A percentile compares a stretch with the other conserved stretches of the same genome.
Conservation (phyloP, 2,888 invertebrate species). For the Acrobasis repandana region DNA sequence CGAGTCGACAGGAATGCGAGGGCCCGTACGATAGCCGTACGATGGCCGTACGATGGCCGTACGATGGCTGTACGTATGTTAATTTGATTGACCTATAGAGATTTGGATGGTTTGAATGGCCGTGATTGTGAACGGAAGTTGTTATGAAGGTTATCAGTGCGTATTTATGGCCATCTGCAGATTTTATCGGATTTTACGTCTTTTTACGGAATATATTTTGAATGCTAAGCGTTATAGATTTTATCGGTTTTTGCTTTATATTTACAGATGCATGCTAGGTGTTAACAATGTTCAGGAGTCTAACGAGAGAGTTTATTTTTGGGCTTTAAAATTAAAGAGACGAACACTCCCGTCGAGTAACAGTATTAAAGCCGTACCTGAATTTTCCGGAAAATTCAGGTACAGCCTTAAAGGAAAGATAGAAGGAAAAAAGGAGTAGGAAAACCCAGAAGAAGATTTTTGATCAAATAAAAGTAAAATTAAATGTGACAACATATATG, state of each 20-base stretch:
- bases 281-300: neutral
- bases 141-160: constrained; percentile 1
- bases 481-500: no score
- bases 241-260: neutral
- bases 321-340: no score
- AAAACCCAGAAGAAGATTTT: no score
- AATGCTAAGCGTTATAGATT: neutral
- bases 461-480: no score
- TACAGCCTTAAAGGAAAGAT: no score
- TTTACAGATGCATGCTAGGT: neutral
- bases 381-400: no score
- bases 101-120: constrained; percentile 29
- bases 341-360: no score
- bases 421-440: no score
- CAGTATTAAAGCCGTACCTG: no score
- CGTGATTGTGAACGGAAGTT: constrained; percentile 18
- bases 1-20: constrained; percentile 35
- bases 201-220: neutral
- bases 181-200: constrained; percentile 7
- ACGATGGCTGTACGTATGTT: constrained; percentile 55
- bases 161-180: constrained; percentile 3
- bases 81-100: constrained; percentile 55
- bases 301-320: no score
- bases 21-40: no score
- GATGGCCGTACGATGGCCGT: constrained; percentile 22